A percentile compares a stretch with the other conserved stretches of the same genome.
Conservation (phyloP, 2,888 invertebrate genomes). For the Empis stercorea region DNA sequence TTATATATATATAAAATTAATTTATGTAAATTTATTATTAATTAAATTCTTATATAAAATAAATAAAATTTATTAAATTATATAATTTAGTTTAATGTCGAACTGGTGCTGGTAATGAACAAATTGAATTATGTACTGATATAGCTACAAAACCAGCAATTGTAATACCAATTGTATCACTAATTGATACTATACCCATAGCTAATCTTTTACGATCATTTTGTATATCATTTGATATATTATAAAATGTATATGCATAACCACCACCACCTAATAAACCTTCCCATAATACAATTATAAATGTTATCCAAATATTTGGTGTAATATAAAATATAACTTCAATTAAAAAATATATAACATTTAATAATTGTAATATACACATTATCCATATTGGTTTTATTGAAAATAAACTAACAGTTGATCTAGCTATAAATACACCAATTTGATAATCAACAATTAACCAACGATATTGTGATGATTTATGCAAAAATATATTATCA, state of each 20-base stretch:
- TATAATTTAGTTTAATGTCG: not conserved
- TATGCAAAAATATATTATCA: conserved; percentile 40
- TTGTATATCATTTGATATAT: conserved; percentile 46
- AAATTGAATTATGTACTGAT: conserved; percentile 55
- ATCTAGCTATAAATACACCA: conserved; percentile 64
- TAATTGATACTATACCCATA: conserved; percentile 52
- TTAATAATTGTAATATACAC: conserved; percentile 47
- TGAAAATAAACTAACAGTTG: conserved; percentile 53
- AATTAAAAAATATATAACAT: conserved; percentile 42
- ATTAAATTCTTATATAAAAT: too few relatives aligned
- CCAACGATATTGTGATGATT: conserved; percentile 56
- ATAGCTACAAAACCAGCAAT: conserved; percentile 53
- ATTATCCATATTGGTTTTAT: conserved; percentile 54
- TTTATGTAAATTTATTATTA: too few relatives aligned
- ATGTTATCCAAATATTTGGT: conserved; percentile 46
- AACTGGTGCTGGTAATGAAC: conserved; percentile 37
- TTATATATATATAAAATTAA: too few relatives aligned
- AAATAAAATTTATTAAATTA: too few relatives aligned
- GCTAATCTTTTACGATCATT: conserved; percentile 41
- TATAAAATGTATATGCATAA: conserved; percentile 63
- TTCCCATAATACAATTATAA: conserved; percentile 49
- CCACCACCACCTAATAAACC: conserved; percentile 55
- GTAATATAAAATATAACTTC: conserved; percentile 46
- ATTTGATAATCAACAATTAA: conserved; percentile 63
- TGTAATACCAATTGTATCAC: conserved; percentile 58